These are phyloP conservation scores for Drepana falcataria DNA, from an alignment of 2,888 invertebrate species.

Conservation along the genomic window DNA sequence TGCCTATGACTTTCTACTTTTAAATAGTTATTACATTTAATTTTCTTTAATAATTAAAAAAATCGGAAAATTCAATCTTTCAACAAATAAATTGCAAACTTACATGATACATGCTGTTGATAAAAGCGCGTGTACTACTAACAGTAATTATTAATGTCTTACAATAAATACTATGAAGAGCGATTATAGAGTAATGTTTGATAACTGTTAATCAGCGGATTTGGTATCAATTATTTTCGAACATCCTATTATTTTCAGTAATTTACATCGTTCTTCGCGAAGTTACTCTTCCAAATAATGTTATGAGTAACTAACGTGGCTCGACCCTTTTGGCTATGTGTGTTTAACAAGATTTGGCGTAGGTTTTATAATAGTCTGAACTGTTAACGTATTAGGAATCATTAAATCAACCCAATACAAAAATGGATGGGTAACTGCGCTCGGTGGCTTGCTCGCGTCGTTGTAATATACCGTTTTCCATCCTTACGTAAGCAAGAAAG, in stretches of 20 bases:
- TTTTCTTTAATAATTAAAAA: too few relatives aligned
- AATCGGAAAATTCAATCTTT: too few relatives aligned
- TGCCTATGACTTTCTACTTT: too few relatives aligned
- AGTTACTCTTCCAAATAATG: background rate
- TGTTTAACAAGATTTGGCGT: background rate
- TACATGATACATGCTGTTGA: constrained; percentile 32
- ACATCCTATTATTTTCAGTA: background rate
- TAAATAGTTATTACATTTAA: too few relatives aligned
- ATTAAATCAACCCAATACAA: too few relatives aligned
- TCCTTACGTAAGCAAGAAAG: too few relatives aligned
- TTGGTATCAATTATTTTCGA: background rate
- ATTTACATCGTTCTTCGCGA: background rate
- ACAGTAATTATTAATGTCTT: constrained; percentile 7
- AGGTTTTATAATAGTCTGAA: too few relatives aligned
- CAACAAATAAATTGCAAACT: constrained; percentile 12
- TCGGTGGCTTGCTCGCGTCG: too few relatives aligned
- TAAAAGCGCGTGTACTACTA: constrained; percentile 12
- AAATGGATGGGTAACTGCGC: too few relatives aligned
- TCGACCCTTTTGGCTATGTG: constrained; percentile 13
- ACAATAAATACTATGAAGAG: constrained; percentile 6
- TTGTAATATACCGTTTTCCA: too few relatives aligned
- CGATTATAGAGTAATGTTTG: background rate
- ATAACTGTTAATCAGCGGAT: background rate
- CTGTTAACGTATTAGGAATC: too few relatives aligned
- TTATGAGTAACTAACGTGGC: constrained; percentile 8